Evolutionary conservation across 2,888 invertebrate genomes (phyloP), one percentile per base, ranked within the genome.

Genomic region (Eurois occulta): DNA sequence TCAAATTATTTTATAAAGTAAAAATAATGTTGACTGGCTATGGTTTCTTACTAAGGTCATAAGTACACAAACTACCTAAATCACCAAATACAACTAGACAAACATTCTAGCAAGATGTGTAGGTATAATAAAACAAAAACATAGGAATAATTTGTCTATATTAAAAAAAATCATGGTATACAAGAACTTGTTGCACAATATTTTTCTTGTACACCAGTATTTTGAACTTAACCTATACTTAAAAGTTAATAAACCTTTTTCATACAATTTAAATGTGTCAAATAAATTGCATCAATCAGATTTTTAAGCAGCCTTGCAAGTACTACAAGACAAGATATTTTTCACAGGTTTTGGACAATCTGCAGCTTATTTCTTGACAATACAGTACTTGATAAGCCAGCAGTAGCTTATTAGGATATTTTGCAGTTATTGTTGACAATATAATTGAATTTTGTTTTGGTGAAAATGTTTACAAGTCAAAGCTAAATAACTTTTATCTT

Each of bases 221-320:
- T 84, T 86, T 70, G 35, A 38, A 38, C 84, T 84, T 88, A 88
- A 73, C 78, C 72, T 88, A 86, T 10, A 65, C 75, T 88, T 88
- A 86, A 6, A 74, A 72, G n/a, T 79, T 74, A 75, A 65, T 60
- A 60, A 58, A 74, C 28, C 68, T 35, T 21, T 52, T 72, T 35
- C 38, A 75, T 52, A 81, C 70, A 55, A 68, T 70, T 71, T 43
- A 55, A 67, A 43, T 32, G 16, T 41, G 16, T 24, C 13, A 64
- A 55, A 48, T 48, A 35, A 71, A 85, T 74, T 73, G 46, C 62
- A 75, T 68, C 60, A 71, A 82, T 38, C 35, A 64, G 62, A n/a
- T 21, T 80, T 68, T 41, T 2, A 32, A 60, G 18, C 24, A 72
- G 79, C 46, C 16, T 52, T 60, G 3, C 69, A 66, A 18, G 28